Conservation (phyloP, 2,888 invertebrate genomes). For the Amiota communis region DNA sequence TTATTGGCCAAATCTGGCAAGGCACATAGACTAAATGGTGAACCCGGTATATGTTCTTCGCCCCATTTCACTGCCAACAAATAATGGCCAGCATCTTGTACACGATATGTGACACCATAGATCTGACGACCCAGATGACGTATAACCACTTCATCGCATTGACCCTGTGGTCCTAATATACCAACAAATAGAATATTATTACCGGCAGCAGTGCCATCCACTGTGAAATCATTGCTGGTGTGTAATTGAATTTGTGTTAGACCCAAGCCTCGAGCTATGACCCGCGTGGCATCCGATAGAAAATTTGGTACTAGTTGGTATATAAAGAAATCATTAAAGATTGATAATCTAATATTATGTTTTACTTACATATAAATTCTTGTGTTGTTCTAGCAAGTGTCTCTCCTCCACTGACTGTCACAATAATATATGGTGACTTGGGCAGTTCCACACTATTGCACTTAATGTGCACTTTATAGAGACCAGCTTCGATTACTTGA, state of each 20-base stretch:
- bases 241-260: constrained; percentile 62
- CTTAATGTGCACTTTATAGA: constrained; percentile 69
- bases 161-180: constrained; percentile 95
- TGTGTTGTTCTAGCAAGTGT: constrained; percentile 30
- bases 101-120: constrained; percentile 92
- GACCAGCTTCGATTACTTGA: constrained; percentile 59
- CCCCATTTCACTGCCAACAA: constrained; percentile 96
- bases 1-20: constrained; percentile 47
- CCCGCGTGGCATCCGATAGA: constrained; percentile 67
- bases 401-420: constrained; percentile 53
- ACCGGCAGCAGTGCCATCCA: constrained; percentile 75
- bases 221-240: constrained; percentile 70
- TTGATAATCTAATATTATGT: background rate
- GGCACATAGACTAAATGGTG: constrained; percentile 78
- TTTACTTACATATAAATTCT: background rate
- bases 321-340: background rate
- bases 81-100: constrained; percentile 93
- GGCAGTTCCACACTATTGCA: constrained; percentile 69
- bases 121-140: constrained; percentile 92
- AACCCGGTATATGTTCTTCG: constrained; percentile 96
- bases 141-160: constrained; percentile 94
- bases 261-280: constrained; percentile 65
- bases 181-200: constrained; percentile 96
- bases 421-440: constrained; percentile 69
- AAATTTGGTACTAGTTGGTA: constrained; percentile 56